Base-by-base conservation (phyloP, 2,797 vertebrate genomes). In the Lacerta agilis region DNA sequence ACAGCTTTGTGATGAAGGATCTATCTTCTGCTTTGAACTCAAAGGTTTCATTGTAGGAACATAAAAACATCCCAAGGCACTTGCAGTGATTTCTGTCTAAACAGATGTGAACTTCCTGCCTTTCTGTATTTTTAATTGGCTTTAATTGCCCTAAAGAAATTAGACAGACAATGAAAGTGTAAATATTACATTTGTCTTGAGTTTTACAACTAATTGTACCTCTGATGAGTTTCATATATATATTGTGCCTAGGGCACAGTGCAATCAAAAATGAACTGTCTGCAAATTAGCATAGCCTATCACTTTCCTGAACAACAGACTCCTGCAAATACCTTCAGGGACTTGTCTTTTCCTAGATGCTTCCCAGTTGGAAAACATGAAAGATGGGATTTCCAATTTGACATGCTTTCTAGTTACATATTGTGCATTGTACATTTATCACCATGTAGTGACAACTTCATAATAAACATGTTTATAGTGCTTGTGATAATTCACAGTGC, bases 121-220 rank as follows among this genome's bases (percentile, higher is more conserved):
- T 86, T 55, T 78, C 72, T 89, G 79, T 86, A 71, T 78, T 86
- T 86, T 89, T 89, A 89, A 89, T 83, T 89, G 75, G 45, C 79
- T 89, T 83, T 89, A 89, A 82, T 89, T 89, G 84, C 88, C 88
- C 79, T 83, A 82, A 77, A 79, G 84, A 89, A 78, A 89, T 86
- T 67, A 82, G 79, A 69, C 43, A 82, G 80, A 82, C 84, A 86
- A 89, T 89, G 36, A 61, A 72, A 89, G 64, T 72, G 64, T 82
- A 89, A 86, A 86, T 86, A 86, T 78, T 86, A 86, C 84, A 86
- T 58, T 89, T 78, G 64, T 45, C 85, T 86, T 71, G 79, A 86
- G 33, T 82, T 83, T 86, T 86, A 86, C 73, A 89, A 78, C 36
- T 83, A 86, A 86, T 83, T 89, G 88, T 49, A 83, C 84, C 73